These are phyloP conservation scores for Halocynthia aurantium DNA, from an alignment of 23 tunicate species.

Conservation along the genomic window DNA sequence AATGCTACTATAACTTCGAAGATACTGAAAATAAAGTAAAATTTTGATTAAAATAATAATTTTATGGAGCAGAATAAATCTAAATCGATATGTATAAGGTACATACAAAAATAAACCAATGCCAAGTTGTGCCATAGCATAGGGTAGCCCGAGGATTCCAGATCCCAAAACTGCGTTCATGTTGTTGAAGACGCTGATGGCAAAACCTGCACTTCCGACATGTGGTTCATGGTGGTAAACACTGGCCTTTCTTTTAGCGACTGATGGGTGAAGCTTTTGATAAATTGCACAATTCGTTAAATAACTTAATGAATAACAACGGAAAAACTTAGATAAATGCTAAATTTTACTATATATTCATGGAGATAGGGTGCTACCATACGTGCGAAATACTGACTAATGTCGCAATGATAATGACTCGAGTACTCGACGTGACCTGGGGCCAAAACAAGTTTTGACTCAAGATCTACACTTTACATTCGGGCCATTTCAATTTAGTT, in stretches of 20 bases:
- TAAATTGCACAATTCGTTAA: neutral
- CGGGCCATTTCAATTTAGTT: no score
- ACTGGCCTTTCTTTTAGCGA: slow-evolving; percentile 45
- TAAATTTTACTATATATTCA: neutral
- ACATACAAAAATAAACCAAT: slow-evolving; percentile 88
- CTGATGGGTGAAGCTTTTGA: neutral
- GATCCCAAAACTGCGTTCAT: slow-evolving; percentile 99
- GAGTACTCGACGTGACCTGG: no score
- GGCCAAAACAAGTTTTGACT: no score
- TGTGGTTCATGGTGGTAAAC: slow-evolving; percentile 84
- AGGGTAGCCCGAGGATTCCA: slow-evolving; percentile 93
- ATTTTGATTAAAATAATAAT: neutral
- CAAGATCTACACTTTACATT: no score
- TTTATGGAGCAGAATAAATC: neutral
- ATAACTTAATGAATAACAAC: no score
- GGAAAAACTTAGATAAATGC: no score
- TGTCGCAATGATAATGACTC: neutral
- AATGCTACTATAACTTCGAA: slow-evolving; percentile 60
- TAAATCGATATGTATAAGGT: neutral
- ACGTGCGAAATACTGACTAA: neutral
- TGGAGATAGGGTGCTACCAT: neutral
- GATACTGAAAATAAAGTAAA: slow-evolving; percentile 18
- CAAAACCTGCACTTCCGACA: slow-evolving; percentile 66
- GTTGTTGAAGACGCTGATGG: slow-evolving; percentile 92
- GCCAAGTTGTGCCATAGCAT: slow-evolving; percentile 99